Evolutionary conservation across 2,888 invertebrate species (phyloP).

Genomic region (Zele albiditarsus): DNA sequence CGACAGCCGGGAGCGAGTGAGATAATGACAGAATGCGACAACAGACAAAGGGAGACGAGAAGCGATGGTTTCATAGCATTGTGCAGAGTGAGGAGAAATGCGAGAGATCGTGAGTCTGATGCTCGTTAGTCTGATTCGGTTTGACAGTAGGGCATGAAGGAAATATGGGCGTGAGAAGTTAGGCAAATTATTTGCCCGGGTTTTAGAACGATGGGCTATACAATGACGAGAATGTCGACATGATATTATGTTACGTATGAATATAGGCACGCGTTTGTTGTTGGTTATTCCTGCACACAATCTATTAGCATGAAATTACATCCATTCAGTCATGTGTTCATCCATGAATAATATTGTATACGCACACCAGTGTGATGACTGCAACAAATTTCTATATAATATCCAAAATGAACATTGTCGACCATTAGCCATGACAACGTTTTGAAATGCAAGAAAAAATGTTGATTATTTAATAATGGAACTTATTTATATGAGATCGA

Average conservation of each 20-base stretch:
- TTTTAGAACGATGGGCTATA: not conserved
- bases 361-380: no score
- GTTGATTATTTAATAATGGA: no score
- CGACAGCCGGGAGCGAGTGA: not conserved
- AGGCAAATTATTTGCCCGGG: not conserved
- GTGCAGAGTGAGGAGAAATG: not conserved
- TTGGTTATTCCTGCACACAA: no score
- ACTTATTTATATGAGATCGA: no score
- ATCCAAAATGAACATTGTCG: no score
- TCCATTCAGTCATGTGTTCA: not conserved
- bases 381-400: no score
- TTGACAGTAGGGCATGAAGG: not conserved
- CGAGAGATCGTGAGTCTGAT: not conserved
- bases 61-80: not conserved
- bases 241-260: no score
- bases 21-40: constrained; percentile 10
- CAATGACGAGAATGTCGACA: not conserved
- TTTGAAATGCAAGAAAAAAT: no score
- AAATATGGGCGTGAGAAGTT: not conserved
- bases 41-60: not conserved
- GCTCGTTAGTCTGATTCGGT: constrained; percentile 19
- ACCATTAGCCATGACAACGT: no score
- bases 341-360: not conserved
- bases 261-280: no score
- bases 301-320: not conserved